phyloP scores from a whole-genome alignment of 2,888 invertebrate genomes.

The Galerucella pusilla region DNA sequence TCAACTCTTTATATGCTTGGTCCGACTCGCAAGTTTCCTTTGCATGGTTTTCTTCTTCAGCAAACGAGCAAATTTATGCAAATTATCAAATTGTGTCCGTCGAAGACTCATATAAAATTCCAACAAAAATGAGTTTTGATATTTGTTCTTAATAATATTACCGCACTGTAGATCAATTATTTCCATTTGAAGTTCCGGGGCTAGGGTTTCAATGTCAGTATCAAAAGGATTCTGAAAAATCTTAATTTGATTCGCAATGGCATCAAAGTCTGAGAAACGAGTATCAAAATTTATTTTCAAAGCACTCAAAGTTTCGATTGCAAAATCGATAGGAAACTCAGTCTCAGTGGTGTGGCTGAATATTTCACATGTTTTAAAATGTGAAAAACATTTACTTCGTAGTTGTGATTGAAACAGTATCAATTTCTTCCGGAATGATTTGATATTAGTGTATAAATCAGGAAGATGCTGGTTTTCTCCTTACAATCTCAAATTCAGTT shows the following conservation, averaged over 20 bases:
- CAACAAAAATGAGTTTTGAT: constrained; percentile 19
- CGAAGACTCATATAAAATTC: constrained; percentile 14
- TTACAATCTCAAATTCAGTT: too few species aligned
- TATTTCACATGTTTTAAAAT: constrained; percentile 8
- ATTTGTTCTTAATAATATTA: constrained; percentile 21
- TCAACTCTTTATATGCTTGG: too few species aligned
- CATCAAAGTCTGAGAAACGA: constrained; percentile 24
- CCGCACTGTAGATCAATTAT: constrained; percentile 21
- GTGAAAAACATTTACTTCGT: too few species aligned
- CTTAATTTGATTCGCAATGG: constrained; percentile 13
- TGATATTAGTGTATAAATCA: too few species aligned
- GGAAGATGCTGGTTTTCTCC: too few species aligned
- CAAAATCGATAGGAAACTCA: neutral
- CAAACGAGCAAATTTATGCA: constrained; percentile 25
- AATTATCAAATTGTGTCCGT: constrained; percentile 21
- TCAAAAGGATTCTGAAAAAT: constrained; percentile 4
- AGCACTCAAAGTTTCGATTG: neutral
- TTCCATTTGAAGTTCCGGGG: constrained; percentile 16
- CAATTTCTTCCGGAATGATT: too few species aligned
- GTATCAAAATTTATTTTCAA: constrained; percentile 4
- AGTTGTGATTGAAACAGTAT: too few species aligned
- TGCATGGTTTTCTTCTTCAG: too few species aligned
- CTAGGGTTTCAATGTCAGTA: neutral
- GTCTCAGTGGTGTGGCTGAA: constrained; percentile 11
- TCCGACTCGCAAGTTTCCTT: too few species aligned